Evolutionary conservation across 2,113 vertebrate genomes (phyloP).

Genomic region (Brachyhypopomus occidentalis): DNA sequence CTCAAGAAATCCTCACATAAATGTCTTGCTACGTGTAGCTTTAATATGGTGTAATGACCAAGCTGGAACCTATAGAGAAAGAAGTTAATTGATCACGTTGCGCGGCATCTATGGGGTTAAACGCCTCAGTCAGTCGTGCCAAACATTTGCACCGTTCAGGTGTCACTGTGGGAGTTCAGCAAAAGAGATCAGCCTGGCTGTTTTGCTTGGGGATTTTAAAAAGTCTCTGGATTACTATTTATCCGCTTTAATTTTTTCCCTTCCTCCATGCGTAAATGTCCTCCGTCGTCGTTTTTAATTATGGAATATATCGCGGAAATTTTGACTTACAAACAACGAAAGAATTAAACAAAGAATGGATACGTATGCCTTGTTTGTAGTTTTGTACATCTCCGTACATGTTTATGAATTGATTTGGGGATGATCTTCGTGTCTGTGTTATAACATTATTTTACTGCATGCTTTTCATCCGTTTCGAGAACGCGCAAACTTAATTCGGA

Average conservation of each 20-base stretch:
- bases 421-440: no score
- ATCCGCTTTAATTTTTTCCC: not conserved
- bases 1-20: no score
- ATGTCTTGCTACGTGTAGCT: no score
- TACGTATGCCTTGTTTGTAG: not conserved
- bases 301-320: not conserved
- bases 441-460: no score
- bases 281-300: not conserved
- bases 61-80: not conserved
- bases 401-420: no score
- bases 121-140: conserved; percentile 10
- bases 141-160: conserved; percentile 60
- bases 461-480: conserved; percentile 26
- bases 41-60: no score
- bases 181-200: not conserved
- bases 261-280: no score
- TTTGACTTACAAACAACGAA: not conserved
- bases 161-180: conserved; percentile 52
- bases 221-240: not conserved
- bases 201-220: not conserved
- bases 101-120: conserved; percentile 47
- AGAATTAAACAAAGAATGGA: not conserved
- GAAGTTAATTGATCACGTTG: not conserved
- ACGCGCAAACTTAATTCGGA: conserved; percentile 23
- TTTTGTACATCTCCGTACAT: no score